Evolutionary conservation across 2,888 invertebrate genomes (phyloP).

Genomic region (Rotaria socialis): DNA sequence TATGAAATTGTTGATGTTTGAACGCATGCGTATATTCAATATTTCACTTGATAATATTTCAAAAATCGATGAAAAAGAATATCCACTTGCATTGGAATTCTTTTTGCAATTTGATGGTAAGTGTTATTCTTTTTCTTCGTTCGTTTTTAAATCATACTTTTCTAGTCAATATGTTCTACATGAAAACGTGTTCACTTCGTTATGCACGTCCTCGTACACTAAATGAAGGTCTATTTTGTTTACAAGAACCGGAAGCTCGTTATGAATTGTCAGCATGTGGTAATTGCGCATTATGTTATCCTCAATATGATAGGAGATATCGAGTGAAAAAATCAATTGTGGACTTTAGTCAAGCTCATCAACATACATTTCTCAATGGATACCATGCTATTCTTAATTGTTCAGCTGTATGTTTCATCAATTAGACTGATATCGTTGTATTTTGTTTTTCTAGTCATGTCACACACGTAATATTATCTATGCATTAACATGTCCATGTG

Average conservation of each 20-base stretch:
- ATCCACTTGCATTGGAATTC: neutral
- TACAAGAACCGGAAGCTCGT: neutral
- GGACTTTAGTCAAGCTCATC: neutral
- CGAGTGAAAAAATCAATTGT: neutral
- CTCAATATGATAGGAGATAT: neutral
- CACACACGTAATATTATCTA: neutral
- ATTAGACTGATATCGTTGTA: no score
- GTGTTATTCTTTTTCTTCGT: no score
- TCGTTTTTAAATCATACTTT: no score
- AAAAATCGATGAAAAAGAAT: neutral
- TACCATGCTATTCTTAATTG: neutral
- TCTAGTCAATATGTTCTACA: slow-evolving; percentile 3
- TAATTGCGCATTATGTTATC: neutral
- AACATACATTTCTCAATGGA: neutral
- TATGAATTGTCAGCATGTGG: neutral
- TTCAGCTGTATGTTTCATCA: neutral
- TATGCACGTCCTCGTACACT: neutral
- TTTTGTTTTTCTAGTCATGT: neutral
- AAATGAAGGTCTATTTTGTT: neutral
- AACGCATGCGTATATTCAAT: neutral
- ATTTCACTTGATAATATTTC: neutral
- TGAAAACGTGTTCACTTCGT: neutral
- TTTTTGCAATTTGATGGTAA: neutral
- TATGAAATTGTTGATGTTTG: neutral
- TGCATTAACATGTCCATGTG: neutral